These are phyloP conservation scores for western clawed frog (Xenopus tropicalis) DNA, from an alignment of 2,113 vertebrate genomes.

Conservation along the genomic window UCB_Xtro_10.0 CM004444.2:129370501-129371000, in stretches of 20 bases:
- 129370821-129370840: slow-evolving; percentile 43
- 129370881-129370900: slow-evolving; percentile 20
- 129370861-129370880: slow-evolving; percentile 40
- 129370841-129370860: slow-evolving; percentile 49
- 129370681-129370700: slow-evolving; percentile 19
- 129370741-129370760: slow-evolving; percentile 37
- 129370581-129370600: too few relatives aligned
- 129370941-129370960: slow-evolving; percentile 48
- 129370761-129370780: slow-evolving; percentile 38
- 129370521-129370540: too few relatives aligned
- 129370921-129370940: slow-evolving; percentile 40
- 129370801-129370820: slow-evolving; percentile 35
- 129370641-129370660: slow-evolving; percentile 21
- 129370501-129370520: too few relatives aligned
- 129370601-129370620: too few relatives aligned
- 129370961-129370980: slow-evolving; percentile 48
- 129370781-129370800: slow-evolving; percentile 45
- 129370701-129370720: slow-evolving; percentile 22
- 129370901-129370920: slow-evolving; percentile 43
- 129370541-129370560: too few relatives aligned
- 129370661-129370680: slow-evolving; percentile 25
- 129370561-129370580: too few relatives aligned
- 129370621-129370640: slow-evolving; percentile 1
- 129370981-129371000: slow-evolving; percentile 46
- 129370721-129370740: slow-evolving; percentile 36